These are phyloP conservation scores for Sipha maydis DNA, from an alignment of 2,888 invertebrate species.

Conservation along the genomic window DNA sequence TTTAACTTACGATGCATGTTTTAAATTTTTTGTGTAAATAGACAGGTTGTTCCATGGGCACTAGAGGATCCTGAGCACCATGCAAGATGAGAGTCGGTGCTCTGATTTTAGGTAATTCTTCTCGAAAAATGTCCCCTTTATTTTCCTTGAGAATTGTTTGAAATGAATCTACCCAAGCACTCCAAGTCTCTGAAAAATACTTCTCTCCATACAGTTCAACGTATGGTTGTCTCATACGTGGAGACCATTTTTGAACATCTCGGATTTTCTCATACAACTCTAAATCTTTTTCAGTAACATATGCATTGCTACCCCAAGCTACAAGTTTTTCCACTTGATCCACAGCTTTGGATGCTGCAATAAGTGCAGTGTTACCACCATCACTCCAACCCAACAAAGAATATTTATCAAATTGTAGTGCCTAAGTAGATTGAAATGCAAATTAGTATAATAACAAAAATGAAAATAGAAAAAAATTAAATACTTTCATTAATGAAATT, in stretches of 20 bases:
- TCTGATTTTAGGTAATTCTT: conserved; percentile 73
- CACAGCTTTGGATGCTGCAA: conserved; percentile 79
- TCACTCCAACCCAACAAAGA: conserved; percentile 91
- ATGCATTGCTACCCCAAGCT: conserved; percentile 82
- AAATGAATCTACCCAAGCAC: conserved; percentile 78
- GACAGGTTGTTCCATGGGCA: conserved; percentile 78
- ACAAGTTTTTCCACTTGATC: conserved; percentile 77
- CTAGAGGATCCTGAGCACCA: conserved; percentile 83
- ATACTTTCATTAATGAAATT: conserved; percentile 77
- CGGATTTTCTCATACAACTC: conserved; percentile 74
- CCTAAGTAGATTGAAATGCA: conserved; percentile 67
- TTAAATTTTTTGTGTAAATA: conserved; percentile 77
- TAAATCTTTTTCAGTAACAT: conserved; percentile 77
- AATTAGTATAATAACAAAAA: conserved; percentile 22
- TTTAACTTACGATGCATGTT: conserved; percentile 73
- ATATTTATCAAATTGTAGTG: conserved; percentile 75
- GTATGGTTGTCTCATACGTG: conserved; percentile 79
- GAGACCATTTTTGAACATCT: conserved; percentile 83
- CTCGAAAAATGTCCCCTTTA: conserved; percentile 79
- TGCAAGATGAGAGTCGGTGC: conserved; percentile 85
- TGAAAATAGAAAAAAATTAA: conserved; percentile 1
- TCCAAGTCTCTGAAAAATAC: conserved; percentile 77
- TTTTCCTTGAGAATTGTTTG: conserved; percentile 71
- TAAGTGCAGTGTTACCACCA: conserved; percentile 82
- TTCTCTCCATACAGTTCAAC: conserved; percentile 79